Conservation (phyloP, 2,113 vertebrate species). For the Paradisaea rubra region DNA sequence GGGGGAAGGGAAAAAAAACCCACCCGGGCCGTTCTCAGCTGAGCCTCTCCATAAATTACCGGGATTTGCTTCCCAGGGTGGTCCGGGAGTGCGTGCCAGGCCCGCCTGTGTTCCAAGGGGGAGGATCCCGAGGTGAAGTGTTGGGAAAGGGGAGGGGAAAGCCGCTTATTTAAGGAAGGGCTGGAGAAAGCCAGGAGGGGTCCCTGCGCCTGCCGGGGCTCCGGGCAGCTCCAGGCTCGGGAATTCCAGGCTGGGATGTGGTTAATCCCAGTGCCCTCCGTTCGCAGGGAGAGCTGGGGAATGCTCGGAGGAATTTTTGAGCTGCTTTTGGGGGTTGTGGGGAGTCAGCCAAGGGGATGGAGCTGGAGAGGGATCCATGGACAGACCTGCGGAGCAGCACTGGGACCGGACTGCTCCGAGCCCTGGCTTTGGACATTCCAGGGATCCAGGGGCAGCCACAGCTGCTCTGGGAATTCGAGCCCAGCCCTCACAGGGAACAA, state of each 20-base stretch:
- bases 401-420: rapidly evolving
- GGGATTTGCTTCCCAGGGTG: constrained; percentile 14
- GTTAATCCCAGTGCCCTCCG: background rate
- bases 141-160: background rate
- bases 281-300: background rate
- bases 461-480: background rate
- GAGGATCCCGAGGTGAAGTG: background rate
- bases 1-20: no score
- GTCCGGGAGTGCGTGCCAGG: background rate
- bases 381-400: background rate
- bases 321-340: background rate
- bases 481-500: background rate
- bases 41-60: constrained; percentile 55
- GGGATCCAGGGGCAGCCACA: background rate
- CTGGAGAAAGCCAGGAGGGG: background rate
- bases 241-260: background rate
- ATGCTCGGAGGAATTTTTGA: background rate
- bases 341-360: background rate
- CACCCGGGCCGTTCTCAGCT: constrained; percentile 1
- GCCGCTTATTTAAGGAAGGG: background rate
- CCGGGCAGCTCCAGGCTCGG: background rate
- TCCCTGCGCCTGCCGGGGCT: background rate
- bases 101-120: background rate
- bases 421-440: background rate
- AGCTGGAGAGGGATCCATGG: background rate